Percentiles rank a stretch among this genome's conserved stretches.
phyloP scores from a whole-genome alignment of 2,113 vertebrate species.

The Antechinus flavipes region DNA sequence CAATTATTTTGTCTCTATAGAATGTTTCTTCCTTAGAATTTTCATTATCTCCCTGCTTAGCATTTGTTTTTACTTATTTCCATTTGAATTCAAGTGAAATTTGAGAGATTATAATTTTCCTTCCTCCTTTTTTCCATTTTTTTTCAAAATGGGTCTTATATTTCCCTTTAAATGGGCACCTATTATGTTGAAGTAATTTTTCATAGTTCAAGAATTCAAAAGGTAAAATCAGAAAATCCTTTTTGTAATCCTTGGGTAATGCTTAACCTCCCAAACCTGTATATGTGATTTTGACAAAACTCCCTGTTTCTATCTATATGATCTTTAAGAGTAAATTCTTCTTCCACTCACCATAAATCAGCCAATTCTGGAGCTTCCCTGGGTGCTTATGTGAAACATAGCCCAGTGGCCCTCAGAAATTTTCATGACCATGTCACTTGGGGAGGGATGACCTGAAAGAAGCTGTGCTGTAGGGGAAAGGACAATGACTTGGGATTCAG shows the following conservation, averaged over 20 bases:
- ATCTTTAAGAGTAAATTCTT: not conserved
- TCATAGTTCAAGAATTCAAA: not conserved
- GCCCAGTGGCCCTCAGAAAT: not conserved
- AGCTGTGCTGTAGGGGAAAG: not conserved
- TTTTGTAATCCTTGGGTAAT: not conserved
- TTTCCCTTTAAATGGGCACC: not conserved
- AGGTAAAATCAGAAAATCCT: not conserved
- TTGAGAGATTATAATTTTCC: not conserved
- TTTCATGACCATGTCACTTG: not conserved
- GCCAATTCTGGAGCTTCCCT: not conserved
- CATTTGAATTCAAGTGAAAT: not conserved
- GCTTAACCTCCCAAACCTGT: not conserved
- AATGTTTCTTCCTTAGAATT: not conserved
- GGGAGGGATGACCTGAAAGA: not conserved
- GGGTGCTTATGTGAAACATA: not conserved
- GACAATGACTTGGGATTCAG: not conserved
- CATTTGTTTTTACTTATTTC: not conserved
- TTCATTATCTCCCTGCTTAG: not conserved
- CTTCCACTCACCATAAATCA: not conserved
- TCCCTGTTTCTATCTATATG: not conserved
- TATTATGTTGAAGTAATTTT: not conserved
- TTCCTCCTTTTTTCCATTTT: not conserved
- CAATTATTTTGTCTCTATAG: not conserved
- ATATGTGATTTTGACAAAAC: not conserved
- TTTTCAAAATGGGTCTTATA: not conserved